Evolutionary conservation across 2,113 vertebrate species (phyloP).

Genomic region (Capreolus pygargus): DNA sequence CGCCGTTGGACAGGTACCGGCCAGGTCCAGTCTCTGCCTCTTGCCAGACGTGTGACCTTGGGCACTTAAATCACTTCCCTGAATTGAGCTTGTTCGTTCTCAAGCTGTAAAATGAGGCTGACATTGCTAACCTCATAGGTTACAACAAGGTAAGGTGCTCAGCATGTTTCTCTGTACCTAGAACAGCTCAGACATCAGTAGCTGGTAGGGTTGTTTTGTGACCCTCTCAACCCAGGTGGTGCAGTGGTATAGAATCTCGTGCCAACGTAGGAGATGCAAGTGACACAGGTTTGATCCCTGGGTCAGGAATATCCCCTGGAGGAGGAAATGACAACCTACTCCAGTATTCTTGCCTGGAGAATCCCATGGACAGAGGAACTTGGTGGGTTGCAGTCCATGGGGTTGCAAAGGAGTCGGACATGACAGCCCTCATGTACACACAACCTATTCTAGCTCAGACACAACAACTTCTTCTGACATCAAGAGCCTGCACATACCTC

Average conservation of each 20-base stretch:
- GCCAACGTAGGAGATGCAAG: not conserved
- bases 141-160: not conserved
- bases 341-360: not conserved
- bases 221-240: not conserved
- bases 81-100: not conserved
- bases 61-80: not conserved
- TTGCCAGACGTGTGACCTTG: not conserved
- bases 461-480: not conserved
- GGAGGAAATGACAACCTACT: not conserved
- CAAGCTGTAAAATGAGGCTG: not conserved
- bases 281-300: not conserved
- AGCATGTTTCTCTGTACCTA: not conserved
- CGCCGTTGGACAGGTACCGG: accelerated
- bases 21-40: not conserved
- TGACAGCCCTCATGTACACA: not conserved
- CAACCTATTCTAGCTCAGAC: not conserved
- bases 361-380: not conserved
- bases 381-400: not conserved
- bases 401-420: not conserved
- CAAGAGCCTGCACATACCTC: not conserved
- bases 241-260: not conserved
- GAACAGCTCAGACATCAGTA: not conserved
- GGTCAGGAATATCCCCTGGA: not conserved
- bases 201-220: not conserved
- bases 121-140: not conserved